These are phyloP conservation scores for Copidosoma aretas DNA, from an alignment of 2,888 invertebrate species.

Conservation along the genomic window DNA sequence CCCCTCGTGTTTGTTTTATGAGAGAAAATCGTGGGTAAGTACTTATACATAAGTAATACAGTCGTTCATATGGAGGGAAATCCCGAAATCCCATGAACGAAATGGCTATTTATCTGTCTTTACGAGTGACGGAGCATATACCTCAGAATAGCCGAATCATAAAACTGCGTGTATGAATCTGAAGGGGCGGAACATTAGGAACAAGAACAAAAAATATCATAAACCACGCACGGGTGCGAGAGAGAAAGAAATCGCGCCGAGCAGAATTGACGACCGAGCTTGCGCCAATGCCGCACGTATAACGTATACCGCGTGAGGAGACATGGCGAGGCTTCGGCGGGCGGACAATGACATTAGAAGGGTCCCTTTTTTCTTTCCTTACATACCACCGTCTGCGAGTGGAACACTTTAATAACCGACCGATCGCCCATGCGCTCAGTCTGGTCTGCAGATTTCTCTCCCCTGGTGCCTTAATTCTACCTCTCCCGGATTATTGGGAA, in stretches of 20 bases:
- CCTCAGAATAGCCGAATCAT: neutral
- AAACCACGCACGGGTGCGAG: neutral
- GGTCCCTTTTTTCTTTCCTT: too few relatives aligned
- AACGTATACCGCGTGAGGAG: too few relatives aligned
- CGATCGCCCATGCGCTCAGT: constrained; percentile 19
- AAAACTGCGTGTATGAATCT: neutral
- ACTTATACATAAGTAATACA: neutral
- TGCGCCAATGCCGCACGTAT: too few relatives aligned
- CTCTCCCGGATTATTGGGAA: constrained; percentile 43
- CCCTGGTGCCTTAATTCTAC: too few relatives aligned
- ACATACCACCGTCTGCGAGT: too few relatives aligned
- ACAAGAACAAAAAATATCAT: neutral
- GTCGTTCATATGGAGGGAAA: neutral
- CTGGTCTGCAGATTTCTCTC: constrained; percentile 14
- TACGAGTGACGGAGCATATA: constrained; percentile 12
- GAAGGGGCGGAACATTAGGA: too few relatives aligned
- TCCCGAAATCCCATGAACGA: neutral
- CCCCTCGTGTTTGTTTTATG: constrained; percentile 24
- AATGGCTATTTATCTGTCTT: constrained; percentile 24
- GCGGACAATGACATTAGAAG: too few relatives aligned
- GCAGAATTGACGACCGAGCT: neutral
- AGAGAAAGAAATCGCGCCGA: neutral
- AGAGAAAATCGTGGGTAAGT: constrained; percentile 11
- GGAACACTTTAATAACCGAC: constrained; percentile 27
- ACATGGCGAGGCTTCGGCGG: too few relatives aligned